Evolutionary conservation across 2,888 invertebrate species (phyloP).

Genomic region (Eupithecia subfuscata): DNA sequence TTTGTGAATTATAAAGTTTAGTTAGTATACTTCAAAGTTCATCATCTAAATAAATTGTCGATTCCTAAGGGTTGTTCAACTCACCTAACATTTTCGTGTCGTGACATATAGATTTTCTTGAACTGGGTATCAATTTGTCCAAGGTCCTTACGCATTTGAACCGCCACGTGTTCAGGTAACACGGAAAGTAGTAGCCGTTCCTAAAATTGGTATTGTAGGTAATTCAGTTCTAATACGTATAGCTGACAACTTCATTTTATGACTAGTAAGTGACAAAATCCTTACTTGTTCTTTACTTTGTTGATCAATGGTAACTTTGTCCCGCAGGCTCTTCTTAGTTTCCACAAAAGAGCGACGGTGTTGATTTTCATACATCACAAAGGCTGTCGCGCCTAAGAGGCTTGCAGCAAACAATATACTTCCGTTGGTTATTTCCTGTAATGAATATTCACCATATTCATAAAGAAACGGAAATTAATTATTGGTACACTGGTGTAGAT

Average conservation of each 20-base stretch:
- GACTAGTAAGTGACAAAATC: background rate
- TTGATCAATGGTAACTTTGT: slow-evolving; percentile 96
- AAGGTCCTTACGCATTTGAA: slow-evolving; percentile 97
- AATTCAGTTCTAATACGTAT: background rate
- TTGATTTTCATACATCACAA: slow-evolving; percentile 91
- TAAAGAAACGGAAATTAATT: background rate
- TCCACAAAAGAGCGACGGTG: slow-evolving; percentile 95
- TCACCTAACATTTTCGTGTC: slow-evolving; percentile 98
- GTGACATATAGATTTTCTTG: slow-evolving; percentile 98
- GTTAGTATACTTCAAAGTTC: background rate
- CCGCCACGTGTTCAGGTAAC: slow-evolving; percentile 97
- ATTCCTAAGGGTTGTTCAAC: slow-evolving; percentile 39
- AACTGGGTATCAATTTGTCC: slow-evolving; percentile 97
- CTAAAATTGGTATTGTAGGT: slow-evolving; percentile 81
- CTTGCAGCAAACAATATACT: slow-evolving; percentile 89
- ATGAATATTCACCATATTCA: slow-evolving; percentile 21
- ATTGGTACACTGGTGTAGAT: background rate
- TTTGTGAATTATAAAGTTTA: slow-evolving; percentile 16
- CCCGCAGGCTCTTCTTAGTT: slow-evolving; percentile 95
- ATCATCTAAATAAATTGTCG: background rate
- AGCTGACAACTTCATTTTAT: background rate
- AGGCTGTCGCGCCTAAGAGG: slow-evolving; percentile 85
- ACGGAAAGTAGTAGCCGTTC: slow-evolving; percentile 96
- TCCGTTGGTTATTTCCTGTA: slow-evolving; percentile 88
- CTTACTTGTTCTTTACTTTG: slow-evolving; percentile 95